Conservation (phyloP, 2,797 vertebrate species). For the Salmo trutta region DNA sequence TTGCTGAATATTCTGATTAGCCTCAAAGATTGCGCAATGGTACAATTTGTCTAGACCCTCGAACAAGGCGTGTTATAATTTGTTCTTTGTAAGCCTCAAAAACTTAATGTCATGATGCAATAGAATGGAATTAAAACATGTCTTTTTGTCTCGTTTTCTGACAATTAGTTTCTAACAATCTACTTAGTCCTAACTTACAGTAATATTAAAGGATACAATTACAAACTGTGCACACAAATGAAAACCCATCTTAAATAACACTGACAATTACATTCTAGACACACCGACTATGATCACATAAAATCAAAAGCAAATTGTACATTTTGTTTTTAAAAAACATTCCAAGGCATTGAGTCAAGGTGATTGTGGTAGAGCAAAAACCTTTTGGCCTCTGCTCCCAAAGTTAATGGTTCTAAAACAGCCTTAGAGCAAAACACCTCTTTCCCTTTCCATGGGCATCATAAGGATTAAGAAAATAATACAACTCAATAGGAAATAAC, state of each 20-base stretch:
- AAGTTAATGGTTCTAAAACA: slow-evolving; percentile 11
- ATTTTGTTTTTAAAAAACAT: slow-evolving; percentile 8
- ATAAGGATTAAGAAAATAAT: slow-evolving; percentile 8
- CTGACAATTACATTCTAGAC: slow-evolving; percentile 13
- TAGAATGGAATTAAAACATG: slow-evolving; percentile 21
- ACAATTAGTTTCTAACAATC: slow-evolving; percentile 6
- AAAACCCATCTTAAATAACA: slow-evolving; percentile 37
- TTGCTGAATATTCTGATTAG: slow-evolving; percentile 3
- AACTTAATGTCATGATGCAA: slow-evolving; percentile 41
- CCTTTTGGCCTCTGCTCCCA: slow-evolving; percentile 14
- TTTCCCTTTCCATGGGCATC: slow-evolving; percentile 8
- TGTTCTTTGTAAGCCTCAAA: slow-evolving; percentile 18
- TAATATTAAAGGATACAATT: slow-evolving; percentile 6
- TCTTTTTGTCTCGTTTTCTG: not conserved
- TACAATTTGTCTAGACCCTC: slow-evolving; percentile 11
- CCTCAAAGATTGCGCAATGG: slow-evolving; percentile 25
- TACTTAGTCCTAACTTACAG: not conserved
- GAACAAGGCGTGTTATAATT: slow-evolving; percentile 35
- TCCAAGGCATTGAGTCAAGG: slow-evolving; percentile 1
- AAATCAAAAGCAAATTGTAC: slow-evolving; percentile 9
- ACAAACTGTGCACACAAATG: slow-evolving; percentile 28
- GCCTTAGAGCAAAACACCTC: slow-evolving; percentile 14
- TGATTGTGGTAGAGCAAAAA: slow-evolving; percentile 32
- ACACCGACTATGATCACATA: not conserved
- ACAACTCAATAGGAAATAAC: not conserved